Percentiles rank a stretch among this genome's conserved stretches.
Conservation (phyloP, 2,888 invertebrate genomes). For the Cynaeus angustus region DNA sequence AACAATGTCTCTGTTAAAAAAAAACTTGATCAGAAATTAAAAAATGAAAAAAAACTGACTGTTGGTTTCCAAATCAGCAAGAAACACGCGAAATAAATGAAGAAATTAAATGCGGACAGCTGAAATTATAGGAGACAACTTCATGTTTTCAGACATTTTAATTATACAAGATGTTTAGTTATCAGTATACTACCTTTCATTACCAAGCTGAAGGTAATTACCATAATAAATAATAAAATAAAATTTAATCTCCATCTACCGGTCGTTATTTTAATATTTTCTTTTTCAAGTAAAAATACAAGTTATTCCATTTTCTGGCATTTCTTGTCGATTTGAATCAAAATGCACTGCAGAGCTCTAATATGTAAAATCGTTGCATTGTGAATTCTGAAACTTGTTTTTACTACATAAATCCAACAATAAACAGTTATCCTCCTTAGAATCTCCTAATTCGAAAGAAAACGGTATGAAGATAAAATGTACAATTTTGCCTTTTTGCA, state of each 20-base stretch:
- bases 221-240: not conserved
- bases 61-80: not conserved
- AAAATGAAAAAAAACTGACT: not conserved
- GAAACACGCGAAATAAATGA: not conserved
- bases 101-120: not conserved
- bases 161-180: not conserved
- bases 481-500: constrained; percentile 38
- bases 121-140: too few relatives aligned
- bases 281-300: not conserved
- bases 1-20: too few relatives aligned
- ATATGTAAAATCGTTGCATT: constrained; percentile 4
- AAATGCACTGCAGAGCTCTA: not conserved
- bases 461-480: constrained; percentile 24
- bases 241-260: too few relatives aligned
- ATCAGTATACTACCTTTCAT: not conserved
- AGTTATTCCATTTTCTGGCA: not conserved
- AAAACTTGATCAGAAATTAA: too few relatives aligned
- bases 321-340: not conserved
- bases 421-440: constrained; percentile 37
- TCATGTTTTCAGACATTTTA: not conserved
- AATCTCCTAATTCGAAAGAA: constrained; percentile 25
- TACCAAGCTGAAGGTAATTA: not conserved
- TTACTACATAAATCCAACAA: not conserved
- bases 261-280: too few relatives aligned
- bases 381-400: constrained; percentile 10